Percentiles rank a stretch among this genome's conserved stretches.
Conservation (phyloP, 2,888 invertebrate genomes). For the Julus scanicus region DNA sequence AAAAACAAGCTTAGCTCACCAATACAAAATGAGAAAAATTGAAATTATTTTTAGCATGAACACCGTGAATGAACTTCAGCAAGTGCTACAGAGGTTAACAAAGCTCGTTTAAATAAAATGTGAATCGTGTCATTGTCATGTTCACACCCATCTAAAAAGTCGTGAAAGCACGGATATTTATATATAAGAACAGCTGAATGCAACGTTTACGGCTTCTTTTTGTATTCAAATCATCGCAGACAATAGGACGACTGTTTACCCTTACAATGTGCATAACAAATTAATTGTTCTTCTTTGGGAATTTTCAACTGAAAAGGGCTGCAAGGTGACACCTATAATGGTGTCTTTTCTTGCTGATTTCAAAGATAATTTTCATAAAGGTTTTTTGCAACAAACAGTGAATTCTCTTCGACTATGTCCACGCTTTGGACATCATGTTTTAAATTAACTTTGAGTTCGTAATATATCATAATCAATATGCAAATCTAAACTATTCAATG, state of each 20-base stretch:
- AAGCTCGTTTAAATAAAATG: neutral
- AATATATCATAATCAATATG: no score
- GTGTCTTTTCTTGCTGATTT: neutral
- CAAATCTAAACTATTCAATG: no score
- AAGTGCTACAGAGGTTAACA: constrained; percentile 28
- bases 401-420: no score
- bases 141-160: neutral
- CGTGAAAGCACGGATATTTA: constrained; percentile 18
- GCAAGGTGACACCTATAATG: neutral
- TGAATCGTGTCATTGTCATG: constrained; percentile 28
- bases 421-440: no score
- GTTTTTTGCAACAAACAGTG: no score
- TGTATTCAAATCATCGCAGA: neutral
- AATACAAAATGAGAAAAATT: neutral
- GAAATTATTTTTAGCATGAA: neutral
- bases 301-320: neutral
- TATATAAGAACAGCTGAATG: neutral
- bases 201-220: constrained; percentile 12
- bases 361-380: no score
- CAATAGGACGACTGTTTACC: constrained; percentile 18
- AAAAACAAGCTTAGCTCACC: neutral
- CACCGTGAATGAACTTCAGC: neutral
- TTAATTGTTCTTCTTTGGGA: neutral
- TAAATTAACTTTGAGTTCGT: no score
- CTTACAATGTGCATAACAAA: constrained; percentile 28